Base-by-base conservation (phyloP, 2,113 vertebrate genomes). In the Trinectes maculatus region DNA sequence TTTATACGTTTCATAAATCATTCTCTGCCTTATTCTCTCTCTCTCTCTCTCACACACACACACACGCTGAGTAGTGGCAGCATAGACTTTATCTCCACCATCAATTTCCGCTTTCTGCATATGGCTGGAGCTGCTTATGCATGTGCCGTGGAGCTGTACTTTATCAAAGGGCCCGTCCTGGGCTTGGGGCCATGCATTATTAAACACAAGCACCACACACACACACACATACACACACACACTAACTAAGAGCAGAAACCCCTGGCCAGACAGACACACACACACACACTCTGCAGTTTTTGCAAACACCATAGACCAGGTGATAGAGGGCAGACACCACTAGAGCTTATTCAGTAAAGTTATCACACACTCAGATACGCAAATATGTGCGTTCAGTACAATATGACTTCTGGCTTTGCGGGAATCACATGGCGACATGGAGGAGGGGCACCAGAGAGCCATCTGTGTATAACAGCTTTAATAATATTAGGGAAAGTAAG, bases 81-180 rank as follows among this genome's bases (percentile, higher is more conserved):
- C 78, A 58, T 44, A 88, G 80, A 83, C 89, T 91, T 93, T 91
- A 93, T 93, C 91, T 90, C 83, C 72, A 82, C 90, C 89, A 93
- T 93, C 92, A 92, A 91, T 91, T 92, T 92, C 82, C 84, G 56
- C 82, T 92, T 82, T 90, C 86, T 92, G 91, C 91, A 92, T 91
- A 92, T 90, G 86, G 90, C 87, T 90, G 80, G 80, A 86, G 91
- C 87, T 92, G 90, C 92, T 93, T 93, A 92, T 92, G 89, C 90
- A 91, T 89, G 85, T 87, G 86, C 86, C 72, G 70, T 66, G 77
- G 80, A 84, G 84, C 88, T 90, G 86, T 87, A 91, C 89, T 93
- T 91, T 92, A 93, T 93, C 92, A 93, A 91, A 90, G 82, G 87
- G 65, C 83, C 86, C 76, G 85, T 92, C 89, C 89, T 89, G 85